Base-by-base conservation (phyloP, 1,140 invertebrate genomes). In the Penaeus chinensis region DNA sequence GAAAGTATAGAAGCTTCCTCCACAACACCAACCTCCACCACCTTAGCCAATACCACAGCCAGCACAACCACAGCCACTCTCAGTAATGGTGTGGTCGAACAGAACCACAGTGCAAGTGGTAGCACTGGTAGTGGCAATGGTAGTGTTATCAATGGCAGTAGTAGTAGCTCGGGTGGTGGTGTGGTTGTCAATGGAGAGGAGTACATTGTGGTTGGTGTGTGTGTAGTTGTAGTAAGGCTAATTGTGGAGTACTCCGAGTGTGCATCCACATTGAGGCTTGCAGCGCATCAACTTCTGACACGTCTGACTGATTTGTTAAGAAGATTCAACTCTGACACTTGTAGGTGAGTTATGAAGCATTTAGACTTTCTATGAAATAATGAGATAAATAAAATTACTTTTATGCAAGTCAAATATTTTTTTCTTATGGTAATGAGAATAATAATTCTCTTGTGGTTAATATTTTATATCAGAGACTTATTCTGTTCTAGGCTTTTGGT, bases 101-200 rank as follows among this genome's bases (percentile, higher is more conserved):
- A 79, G 10, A 85, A 66, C 47, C 60, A 62, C 20, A 78, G n/a
- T n/a, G 54, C 54, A 16, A 65, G 10, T 78, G 62, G 62, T 37
- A 42, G 47, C n/a, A 84, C 19, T 77, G 61, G 60, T 37, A 78
- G 61, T 77, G 62, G 24, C 32, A 84, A n/a, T 76, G 69, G 27
- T 76, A 47, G 37, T n/a, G 74, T 22, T 85, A 77, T 60, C 22
- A 54, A 42, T 47, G 47, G 69, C 61, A 60, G 22, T 22, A 27
- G 65, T 74, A 37, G 79, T 77, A 24, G 79, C 16, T 27, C 63
- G 20, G 84, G 83, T 27, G 90, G 78, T 42, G 90, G 90, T 22
- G 88, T 98, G 85, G 91, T 95, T 76, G 94, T 98, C 32, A 95
- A 96, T 77, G 94, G 95, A 76, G 96, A 98, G 93, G 95, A 96